phyloP scores from a whole-genome alignment of 2,888 invertebrate genomes.

The Candidula unifasciata region DNA sequence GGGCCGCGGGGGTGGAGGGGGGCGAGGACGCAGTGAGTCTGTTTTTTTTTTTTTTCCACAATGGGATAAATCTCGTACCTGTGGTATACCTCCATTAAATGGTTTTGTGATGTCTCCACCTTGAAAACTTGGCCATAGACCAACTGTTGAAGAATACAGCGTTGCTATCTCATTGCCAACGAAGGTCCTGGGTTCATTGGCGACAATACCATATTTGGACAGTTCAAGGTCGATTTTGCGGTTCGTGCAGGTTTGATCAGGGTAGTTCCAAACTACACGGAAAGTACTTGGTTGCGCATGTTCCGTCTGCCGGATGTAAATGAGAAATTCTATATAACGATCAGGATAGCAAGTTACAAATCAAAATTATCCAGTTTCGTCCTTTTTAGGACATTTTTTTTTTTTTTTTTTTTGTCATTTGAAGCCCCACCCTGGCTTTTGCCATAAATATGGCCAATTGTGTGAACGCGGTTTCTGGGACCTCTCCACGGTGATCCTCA shows the following conservation, averaged over 20 bases:
- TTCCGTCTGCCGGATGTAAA: background rate
- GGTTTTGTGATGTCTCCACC: background rate
- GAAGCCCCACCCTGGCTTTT: too few species aligned
- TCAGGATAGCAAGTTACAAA: too few species aligned
- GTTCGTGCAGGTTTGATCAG: background rate
- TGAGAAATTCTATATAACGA: too few species aligned
- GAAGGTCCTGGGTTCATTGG: background rate
- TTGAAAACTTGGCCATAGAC: slow-evolving; percentile 2
- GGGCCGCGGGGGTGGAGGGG: too few species aligned
- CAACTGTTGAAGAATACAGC: background rate
- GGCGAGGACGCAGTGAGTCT: too few species aligned
- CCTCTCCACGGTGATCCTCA: too few species aligned
- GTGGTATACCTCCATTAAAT: background rate
- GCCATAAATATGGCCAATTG: too few species aligned
- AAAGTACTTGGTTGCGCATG: background rate
- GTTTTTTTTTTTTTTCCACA: too few species aligned
- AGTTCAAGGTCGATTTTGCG: background rate
- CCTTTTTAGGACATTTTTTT: too few species aligned
- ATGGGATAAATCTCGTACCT: background rate
- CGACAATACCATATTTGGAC: background rate
- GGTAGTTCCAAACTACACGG: slow-evolving; percentile 17
- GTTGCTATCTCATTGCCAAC: slow-evolving; percentile 5
- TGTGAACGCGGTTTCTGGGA: too few species aligned
- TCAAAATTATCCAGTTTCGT: too few species aligned
- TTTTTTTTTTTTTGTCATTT: too few species aligned